Conservation (phyloP, 2,113 vertebrate genomes). For the Copsychus sechellarum region DNA sequence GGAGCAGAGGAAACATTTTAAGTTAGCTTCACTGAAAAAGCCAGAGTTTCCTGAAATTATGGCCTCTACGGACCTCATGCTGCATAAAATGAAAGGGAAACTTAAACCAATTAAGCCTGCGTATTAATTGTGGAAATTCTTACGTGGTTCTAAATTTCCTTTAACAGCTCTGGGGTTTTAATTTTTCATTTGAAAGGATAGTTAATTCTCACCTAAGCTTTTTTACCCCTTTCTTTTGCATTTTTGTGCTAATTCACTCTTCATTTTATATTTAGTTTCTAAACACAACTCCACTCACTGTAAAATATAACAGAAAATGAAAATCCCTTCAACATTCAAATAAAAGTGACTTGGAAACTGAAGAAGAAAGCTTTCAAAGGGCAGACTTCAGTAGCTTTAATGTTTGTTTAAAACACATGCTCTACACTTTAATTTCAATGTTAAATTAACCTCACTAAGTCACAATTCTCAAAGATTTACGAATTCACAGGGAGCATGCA, state of each 20-base stretch:
- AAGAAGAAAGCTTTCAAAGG: conserved; percentile 37
- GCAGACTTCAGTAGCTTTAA: not conserved
- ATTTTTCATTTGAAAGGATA: conserved; percentile 32
- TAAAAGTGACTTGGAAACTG: not conserved
- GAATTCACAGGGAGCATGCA: not conserved
- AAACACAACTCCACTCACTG: conserved; percentile 15
- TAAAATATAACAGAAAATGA: conserved; percentile 3
- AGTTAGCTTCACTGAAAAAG: not conserved
- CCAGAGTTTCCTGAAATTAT: not conserved
- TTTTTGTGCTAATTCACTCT: not conserved
- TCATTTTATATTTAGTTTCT: conserved; percentile 14
- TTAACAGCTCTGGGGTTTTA: not conserved
- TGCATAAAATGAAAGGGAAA: conserved; percentile 4
- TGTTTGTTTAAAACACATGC: conserved; percentile 28
- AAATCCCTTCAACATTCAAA: conserved; percentile 7
- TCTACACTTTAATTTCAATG: conserved; percentile 18
- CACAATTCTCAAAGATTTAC: not conserved
- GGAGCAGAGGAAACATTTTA: not conserved
- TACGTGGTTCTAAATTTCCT: not conserved
- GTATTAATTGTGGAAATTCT: conserved; percentile 22
- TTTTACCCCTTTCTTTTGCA: not conserved
- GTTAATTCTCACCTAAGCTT: not conserved
- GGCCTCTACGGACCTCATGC: not conserved
- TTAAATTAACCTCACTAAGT: not conserved
- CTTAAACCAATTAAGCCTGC: conserved; percentile 4